Evolutionary conservation across 1,140 invertebrate species (phyloP).

Genomic region (Apis mellifera): Amel_HAv3.1 CM009942.2:8924001-8924500

Average conservation of each 20-base stretch:
- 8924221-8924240: constrained; percentile 81
- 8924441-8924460: neutral
- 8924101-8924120: constrained; percentile 70
- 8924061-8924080: constrained; percentile 21
- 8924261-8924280: constrained; percentile 75
- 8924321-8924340: neutral
- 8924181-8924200: constrained; percentile 78
- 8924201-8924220: constrained; percentile 76
- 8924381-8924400: too few relatives aligned
- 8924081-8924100: constrained; percentile 75
- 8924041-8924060: constrained; percentile 9
- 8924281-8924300: constrained; percentile 60
- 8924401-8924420: too few relatives aligned
- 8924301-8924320: constrained; percentile 41
- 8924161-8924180: constrained; percentile 75
- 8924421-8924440: neutral
- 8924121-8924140: constrained; percentile 77
- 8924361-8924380: too few relatives aligned
- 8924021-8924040: constrained; percentile 35
- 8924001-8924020: neutral
- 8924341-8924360: constrained; percentile 13
- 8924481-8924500: neutral
- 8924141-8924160: constrained; percentile 79
- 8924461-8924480: neutral
- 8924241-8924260: constrained; percentile 80